Conservation (phyloP, 2,888 invertebrate genomes). For the Drosophila prolongata region DNA sequence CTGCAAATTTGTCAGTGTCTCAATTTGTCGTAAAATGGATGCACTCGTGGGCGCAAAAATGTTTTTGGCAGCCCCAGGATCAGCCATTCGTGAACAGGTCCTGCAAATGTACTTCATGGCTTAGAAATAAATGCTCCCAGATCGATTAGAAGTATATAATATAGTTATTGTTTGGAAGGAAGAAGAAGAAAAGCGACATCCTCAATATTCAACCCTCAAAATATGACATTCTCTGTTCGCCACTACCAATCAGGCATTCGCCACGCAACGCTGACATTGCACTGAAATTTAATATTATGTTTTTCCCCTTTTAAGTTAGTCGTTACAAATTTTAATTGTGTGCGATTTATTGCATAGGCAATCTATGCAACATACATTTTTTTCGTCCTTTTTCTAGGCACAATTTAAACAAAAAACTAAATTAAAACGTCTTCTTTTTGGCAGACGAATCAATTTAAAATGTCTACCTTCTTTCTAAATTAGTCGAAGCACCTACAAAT, state of each 20-base stretch:
- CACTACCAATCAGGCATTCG: neutral
- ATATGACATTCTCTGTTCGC: neutral
- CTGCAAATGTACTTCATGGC: slow-evolving; percentile 37
- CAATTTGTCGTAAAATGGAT: slow-evolving; percentile 43
- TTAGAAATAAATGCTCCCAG: neutral
- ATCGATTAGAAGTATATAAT: slow-evolving; percentile 6
- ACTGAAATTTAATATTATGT: neutral
- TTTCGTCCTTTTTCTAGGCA: too few relatives aligned
- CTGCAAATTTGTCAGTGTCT: slow-evolving; percentile 41
- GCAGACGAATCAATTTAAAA: neutral
- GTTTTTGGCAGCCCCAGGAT: slow-evolving; percentile 18
- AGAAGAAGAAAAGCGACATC: slow-evolving; percentile 34
- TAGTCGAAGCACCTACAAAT: neutral
- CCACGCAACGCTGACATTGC: neutral
- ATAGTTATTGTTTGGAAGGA: slow-evolving; percentile 15
- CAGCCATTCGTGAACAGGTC: slow-evolving; percentile 49
- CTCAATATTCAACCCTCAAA: slow-evolving; percentile 5
- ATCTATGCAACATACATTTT: too few relatives aligned
- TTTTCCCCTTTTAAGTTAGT: neutral
- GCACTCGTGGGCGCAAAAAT: slow-evolving; percentile 42
- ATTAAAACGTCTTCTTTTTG: neutral
- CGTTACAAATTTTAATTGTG: too few relatives aligned
- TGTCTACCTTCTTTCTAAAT: neutral
- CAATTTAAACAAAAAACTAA: too few relatives aligned
- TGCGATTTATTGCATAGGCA: too few relatives aligned